Evolutionary conservation across 2,113 vertebrate genomes (phyloP).

Genomic region (Rhodinocichla rosea): DNA sequence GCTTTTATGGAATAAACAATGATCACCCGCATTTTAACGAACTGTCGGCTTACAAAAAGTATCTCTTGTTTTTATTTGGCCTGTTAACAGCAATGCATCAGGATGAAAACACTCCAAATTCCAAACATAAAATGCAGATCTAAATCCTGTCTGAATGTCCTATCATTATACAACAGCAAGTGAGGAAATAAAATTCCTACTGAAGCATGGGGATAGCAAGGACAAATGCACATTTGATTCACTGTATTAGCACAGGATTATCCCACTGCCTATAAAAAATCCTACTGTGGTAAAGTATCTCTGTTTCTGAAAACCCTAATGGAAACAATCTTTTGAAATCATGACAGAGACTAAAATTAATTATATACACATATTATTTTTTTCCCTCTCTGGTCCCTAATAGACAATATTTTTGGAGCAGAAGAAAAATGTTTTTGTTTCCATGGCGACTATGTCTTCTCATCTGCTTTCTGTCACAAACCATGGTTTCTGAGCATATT

Average conservation of each 20-base stretch:
- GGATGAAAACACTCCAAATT: background rate
- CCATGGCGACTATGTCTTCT: slow-evolving; percentile 70
- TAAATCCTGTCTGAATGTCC: background rate
- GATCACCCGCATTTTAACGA: background rate
- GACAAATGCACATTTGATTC: background rate
- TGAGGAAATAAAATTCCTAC: background rate
- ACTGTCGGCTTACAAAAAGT: background rate
- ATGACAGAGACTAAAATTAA: slow-evolving; percentile 43
- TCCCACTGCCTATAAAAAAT: background rate
- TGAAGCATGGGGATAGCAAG: background rate
- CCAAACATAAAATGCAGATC: slow-evolving; percentile 11
- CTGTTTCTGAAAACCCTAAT: background rate
- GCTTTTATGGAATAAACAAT: background rate
- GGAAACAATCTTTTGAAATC: background rate
- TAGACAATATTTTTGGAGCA: slow-evolving; percentile 65
- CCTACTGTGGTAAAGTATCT: background rate
- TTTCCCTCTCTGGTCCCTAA: slow-evolving; percentile 54
- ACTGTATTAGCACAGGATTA: background rate
- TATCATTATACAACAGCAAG: background rate
- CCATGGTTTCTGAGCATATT: slow-evolving; percentile 62
- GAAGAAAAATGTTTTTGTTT: slow-evolving; percentile 72
- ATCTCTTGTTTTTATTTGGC: background rate
- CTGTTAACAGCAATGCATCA: background rate
- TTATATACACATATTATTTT: background rate
- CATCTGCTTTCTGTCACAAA: slow-evolving; percentile 59